These are phyloP conservation scores for Ramphastos sulfuratus DNA, from an alignment of 2,113 vertebrate genomes.

Conservation along the genomic window DNA sequence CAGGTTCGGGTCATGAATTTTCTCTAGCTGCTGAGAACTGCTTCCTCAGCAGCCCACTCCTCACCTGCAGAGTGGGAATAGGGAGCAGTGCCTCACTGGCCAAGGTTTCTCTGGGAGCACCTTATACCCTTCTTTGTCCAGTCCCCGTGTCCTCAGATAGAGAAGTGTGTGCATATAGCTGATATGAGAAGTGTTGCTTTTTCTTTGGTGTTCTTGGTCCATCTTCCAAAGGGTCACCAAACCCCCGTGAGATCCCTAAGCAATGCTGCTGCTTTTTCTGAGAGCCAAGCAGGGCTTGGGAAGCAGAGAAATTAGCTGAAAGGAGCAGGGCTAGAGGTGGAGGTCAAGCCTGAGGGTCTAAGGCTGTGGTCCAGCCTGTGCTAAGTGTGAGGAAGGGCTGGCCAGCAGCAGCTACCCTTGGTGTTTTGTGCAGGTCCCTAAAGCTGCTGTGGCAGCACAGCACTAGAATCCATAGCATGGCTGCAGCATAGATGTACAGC, in stretches of 20 bases:
- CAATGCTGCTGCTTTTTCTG: not conserved
- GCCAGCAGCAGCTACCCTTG: rapidly evolving
- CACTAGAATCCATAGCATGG: not conserved
- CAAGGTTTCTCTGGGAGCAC: not conserved
- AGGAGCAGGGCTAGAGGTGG: not conserved
- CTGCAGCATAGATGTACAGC: rapidly evolving
- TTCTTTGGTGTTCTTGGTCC: not conserved
- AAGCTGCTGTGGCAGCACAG: not conserved
- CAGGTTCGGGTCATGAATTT: not conserved
- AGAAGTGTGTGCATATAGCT: not conserved
- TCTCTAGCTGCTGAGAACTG: not conserved
- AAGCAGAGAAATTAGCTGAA: not conserved
- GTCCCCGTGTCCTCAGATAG: rapidly evolving
- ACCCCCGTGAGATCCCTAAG: rapidly evolving
- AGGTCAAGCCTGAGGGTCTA: not conserved
- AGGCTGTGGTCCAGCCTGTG: not conserved
- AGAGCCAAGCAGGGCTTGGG: not conserved
- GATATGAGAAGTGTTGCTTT: not conserved
- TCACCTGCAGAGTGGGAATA: not conserved
- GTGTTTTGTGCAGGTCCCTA: not conserved
- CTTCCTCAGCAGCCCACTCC: rapidly evolving
- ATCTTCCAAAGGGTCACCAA: not conserved
- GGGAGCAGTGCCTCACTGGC: rapidly evolving
- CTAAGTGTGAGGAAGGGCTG: rapidly evolving
- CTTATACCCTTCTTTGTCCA: rapidly evolving